Conservation (phyloP, 2,113 vertebrate species). For the Saccopteryx bilineata region DNA sequence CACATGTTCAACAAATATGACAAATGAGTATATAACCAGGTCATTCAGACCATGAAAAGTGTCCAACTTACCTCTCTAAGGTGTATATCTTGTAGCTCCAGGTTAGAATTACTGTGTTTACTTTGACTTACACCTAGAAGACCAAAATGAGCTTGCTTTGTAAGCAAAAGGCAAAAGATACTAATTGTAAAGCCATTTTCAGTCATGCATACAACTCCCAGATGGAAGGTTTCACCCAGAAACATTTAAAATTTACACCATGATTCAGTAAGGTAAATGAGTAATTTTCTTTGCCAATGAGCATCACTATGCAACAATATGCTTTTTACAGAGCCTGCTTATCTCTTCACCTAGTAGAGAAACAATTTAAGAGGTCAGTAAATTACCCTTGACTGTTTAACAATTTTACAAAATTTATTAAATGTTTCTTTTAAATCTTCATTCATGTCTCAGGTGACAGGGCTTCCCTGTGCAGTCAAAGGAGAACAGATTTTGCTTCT, state of each 20-base stretch:
- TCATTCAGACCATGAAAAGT: neutral
- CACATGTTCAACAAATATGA: constrained; percentile 60
- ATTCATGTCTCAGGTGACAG: neutral
- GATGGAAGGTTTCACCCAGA: constrained; percentile 16
- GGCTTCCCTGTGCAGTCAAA: neutral
- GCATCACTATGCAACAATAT: neutral
- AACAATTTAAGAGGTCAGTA: constrained; percentile 20
- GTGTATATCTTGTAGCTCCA: neutral
- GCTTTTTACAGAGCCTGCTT: neutral
- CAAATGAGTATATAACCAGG: constrained; percentile 40
- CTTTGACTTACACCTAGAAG: neutral
- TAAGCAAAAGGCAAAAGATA: neutral
- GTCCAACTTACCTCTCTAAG: neutral
- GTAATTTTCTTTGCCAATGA: neutral
- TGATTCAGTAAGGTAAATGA: neutral
- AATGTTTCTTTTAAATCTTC: neutral
- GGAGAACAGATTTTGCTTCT: constrained; percentile 20
- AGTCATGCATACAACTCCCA: neutral
- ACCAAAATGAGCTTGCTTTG: constrained; percentile 21
- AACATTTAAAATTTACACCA: neutral
- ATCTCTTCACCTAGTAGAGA: neutral
- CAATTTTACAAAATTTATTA: constrained; percentile 28
- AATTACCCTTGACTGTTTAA: neutral
- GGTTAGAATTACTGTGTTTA: constrained; percentile 40
- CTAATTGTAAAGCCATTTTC: constrained; percentile 44